These are phyloP conservation scores for Euschistus heros DNA, from an alignment of 1,140 invertebrate genomes.

Conservation along the genomic window DNA sequence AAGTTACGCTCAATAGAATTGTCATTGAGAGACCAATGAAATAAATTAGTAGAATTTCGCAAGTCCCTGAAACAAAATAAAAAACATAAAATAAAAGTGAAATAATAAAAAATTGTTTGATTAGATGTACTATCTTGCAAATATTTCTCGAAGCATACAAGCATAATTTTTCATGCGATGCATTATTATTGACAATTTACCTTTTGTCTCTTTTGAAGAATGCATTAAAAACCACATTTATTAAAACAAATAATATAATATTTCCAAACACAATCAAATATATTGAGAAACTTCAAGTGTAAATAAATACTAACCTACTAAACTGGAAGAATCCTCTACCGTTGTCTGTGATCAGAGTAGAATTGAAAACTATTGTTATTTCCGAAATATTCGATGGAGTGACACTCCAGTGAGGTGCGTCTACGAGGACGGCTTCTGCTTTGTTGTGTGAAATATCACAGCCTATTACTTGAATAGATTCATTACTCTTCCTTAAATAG, in stretches of 20 bases:
- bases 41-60: constrained; percentile 84
- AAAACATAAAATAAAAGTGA: not conserved
- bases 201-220: not conserved
- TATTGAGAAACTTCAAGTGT: not conserved
- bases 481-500: constrained; percentile 76
- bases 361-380: constrained; percentile 75
- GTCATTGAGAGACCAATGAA: constrained; percentile 84
- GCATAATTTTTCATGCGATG: too few species aligned
- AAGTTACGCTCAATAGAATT: constrained; percentile 76
- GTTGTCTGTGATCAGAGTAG: constrained; percentile 70
- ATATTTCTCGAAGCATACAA: too few species aligned
- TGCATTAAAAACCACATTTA: not conserved
- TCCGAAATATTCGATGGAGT: constrained; percentile 71
- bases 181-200: too few species aligned
- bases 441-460: constrained; percentile 70
- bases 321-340: constrained; percentile 75
- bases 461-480: constrained; percentile 65
- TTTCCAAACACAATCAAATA: not conserved
- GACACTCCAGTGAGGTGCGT: constrained; percentile 75
- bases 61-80: constrained; percentile 53
- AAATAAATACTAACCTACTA: constrained; percentile 41
- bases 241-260: not conserved
- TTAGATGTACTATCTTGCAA: too few species aligned
- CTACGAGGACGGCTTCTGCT: constrained; percentile 66
- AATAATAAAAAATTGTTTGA: too few species aligned